Evolutionary conservation across 2,797 vertebrate species (phyloP).

Genomic region (Hephaestus fuliginosus): DNA sequence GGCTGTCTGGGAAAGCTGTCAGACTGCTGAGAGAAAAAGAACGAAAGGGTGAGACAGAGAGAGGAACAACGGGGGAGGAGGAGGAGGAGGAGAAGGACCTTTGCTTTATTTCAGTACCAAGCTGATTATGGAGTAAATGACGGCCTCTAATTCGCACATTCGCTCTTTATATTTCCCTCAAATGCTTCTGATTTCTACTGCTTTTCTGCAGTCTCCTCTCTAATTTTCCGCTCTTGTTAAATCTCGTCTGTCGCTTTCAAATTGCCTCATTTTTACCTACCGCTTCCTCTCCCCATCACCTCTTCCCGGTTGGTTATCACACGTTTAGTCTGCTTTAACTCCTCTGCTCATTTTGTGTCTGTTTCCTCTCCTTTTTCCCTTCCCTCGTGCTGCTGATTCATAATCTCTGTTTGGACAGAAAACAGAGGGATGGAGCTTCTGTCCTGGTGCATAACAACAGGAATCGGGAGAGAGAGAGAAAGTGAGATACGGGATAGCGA

Average conservation of each 20-base stretch:
- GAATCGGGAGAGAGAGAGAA: constrained; percentile 38
- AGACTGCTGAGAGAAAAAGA: constrained; percentile 51
- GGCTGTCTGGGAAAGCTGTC: constrained; percentile 59
- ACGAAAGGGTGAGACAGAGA: constrained; percentile 39
- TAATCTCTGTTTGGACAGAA: constrained; percentile 69
- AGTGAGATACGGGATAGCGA: constrained; percentile 39
- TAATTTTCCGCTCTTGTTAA: not conserved
- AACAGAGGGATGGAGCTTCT: constrained; percentile 71
- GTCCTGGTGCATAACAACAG: constrained; percentile 71
- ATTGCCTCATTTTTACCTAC: constrained; percentile 16
- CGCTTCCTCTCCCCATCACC: constrained; percentile 14
- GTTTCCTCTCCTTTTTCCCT: constrained; percentile 24
- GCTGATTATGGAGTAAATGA: constrained; percentile 21
- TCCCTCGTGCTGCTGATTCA: constrained; percentile 58
- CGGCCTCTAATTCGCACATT: constrained; percentile 5
- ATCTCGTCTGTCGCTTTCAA: constrained; percentile 35
- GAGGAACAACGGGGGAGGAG: constrained; percentile 20
- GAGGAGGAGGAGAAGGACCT: constrained; percentile 18
- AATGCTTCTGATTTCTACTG: not conserved
- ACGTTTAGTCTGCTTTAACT: constrained; percentile 36
- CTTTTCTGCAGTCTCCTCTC: not conserved
- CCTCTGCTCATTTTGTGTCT: constrained; percentile 39
- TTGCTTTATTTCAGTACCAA: constrained; percentile 26
- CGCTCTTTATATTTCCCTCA: not conserved
- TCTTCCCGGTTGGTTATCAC: constrained; percentile 41